A percentile compares a stretch with the other conserved stretches of the same genome.
These are phyloP conservation scores for Saccopteryx leptura DNA, from an alignment of 2,113 vertebrate genomes.

Conservation along the genomic window DNA sequence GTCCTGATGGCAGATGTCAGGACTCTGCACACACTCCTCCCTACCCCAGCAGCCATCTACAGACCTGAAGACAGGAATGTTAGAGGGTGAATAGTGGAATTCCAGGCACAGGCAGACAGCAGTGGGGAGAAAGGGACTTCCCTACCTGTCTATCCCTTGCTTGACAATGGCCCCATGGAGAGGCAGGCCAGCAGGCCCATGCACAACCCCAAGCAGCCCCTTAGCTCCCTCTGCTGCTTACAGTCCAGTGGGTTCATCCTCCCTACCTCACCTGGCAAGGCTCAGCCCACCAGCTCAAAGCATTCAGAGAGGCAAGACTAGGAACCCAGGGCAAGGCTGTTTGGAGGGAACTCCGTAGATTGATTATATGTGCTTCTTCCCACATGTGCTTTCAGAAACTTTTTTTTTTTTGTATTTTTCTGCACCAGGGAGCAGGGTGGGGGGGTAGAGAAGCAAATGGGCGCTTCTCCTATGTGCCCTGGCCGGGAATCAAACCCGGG, in stretches of 20 bases:
- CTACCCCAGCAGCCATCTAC: background rate
- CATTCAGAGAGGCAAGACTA: background rate
- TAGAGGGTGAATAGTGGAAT: background rate
- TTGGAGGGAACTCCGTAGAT: background rate
- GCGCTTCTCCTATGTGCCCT: too few relatives aligned
- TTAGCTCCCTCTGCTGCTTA: background rate
- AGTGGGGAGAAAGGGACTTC: conserved; percentile 24
- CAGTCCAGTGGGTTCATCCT: background rate
- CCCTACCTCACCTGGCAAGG: background rate
- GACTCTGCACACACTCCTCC: background rate
- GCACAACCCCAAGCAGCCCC: background rate
- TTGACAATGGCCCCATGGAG: background rate
- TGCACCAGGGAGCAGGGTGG: too few relatives aligned
- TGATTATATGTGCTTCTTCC: background rate
- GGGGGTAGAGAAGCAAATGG: too few relatives aligned
- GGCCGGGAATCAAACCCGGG: too few relatives aligned
- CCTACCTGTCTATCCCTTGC: background rate
- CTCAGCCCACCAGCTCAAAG: background rate
- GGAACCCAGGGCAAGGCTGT: background rate
- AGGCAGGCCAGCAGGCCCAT: background rate
- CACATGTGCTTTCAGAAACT: background rate
- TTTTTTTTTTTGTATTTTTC: too few relatives aligned
- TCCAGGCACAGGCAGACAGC: background rate
- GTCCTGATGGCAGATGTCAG: background rate
- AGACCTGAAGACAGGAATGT: background rate